phyloP scores from a whole-genome alignment of 2,797 vertebrate genomes.

The Acanthopagrus latus region DNA sequence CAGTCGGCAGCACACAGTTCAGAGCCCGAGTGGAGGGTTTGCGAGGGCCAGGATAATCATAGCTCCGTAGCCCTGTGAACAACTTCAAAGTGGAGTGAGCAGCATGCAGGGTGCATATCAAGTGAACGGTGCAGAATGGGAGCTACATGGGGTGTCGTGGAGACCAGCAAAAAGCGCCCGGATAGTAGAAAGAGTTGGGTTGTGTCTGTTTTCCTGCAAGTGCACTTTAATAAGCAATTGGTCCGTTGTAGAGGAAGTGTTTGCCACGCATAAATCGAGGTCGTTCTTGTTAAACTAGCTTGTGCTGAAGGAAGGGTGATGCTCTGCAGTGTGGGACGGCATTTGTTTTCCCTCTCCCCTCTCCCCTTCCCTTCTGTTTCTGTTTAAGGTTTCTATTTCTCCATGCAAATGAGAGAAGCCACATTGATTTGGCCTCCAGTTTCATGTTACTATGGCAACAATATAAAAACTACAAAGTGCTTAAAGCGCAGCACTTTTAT shows the following conservation, averaged over 20 bases:
- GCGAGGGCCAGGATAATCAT: constrained; percentile 71
- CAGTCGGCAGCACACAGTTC: constrained; percentile 55
- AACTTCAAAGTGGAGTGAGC: constrained; percentile 76
- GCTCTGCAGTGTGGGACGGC: constrained; percentile 57
- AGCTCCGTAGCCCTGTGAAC: constrained; percentile 69
- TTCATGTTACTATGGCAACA: constrained; percentile 86
- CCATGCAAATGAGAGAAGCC: constrained; percentile 84
- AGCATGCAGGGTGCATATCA: constrained; percentile 77
- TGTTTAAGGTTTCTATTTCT: constrained; percentile 75
- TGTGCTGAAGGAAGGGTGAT: constrained; percentile 47
- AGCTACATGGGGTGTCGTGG: constrained; percentile 47
- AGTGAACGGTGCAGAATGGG: constrained; percentile 72
- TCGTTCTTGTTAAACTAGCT: constrained; percentile 61
- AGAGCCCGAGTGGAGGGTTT: constrained; percentile 59
- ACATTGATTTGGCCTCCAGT: constrained; percentile 83
- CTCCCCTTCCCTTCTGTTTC: constrained; percentile 69
- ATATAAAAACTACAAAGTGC: constrained; percentile 85
- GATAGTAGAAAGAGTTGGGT: constrained; percentile 40
- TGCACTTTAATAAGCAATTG: constrained; percentile 49
- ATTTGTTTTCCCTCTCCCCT: constrained; percentile 55
- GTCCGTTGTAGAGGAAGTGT: constrained; percentile 41
- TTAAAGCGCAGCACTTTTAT: constrained; percentile 84
- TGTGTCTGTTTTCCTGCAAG: constrained; percentile 43
- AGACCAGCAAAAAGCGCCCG: constrained; percentile 45
- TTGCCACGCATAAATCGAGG: constrained; percentile 43